A percentile compares a stretch with the other conserved stretches of the same genome.
Evolutionary conservation across 2,797 vertebrate genomes (phyloP).

Genomic region (Melopsittacus undulatus): DNA sequence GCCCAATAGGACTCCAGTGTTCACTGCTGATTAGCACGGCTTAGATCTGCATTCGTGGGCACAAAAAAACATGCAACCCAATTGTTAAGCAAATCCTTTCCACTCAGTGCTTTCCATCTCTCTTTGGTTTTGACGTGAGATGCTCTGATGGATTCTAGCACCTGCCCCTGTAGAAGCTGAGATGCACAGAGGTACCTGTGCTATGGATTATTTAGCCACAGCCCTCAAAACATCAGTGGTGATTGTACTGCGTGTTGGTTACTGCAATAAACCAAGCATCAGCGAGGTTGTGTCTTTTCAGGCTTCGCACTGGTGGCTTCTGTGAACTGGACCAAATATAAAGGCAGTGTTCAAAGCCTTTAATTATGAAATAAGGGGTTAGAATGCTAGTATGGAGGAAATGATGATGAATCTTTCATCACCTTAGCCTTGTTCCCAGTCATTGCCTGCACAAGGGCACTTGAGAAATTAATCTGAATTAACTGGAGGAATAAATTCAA

Average conservation of each 20-base stretch:
- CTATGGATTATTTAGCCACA: background rate
- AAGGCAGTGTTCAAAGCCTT: background rate
- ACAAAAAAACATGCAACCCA: background rate
- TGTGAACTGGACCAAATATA: background rate
- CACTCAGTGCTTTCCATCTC: background rate
- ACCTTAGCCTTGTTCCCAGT: background rate
- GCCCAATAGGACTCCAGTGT: constrained; percentile 21
- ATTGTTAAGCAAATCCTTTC: constrained; percentile 33
- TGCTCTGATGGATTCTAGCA: background rate
- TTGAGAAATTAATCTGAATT: constrained; percentile 60
- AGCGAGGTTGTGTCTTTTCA: background rate
- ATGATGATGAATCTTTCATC: constrained; percentile 15
- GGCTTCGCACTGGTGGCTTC: background rate
- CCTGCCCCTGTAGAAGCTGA: background rate
- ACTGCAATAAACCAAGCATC: background rate
- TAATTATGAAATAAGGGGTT: constrained; percentile 27
- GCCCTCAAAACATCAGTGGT: background rate
- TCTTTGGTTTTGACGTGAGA: background rate
- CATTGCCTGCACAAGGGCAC: background rate
- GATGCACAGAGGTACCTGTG: background rate
- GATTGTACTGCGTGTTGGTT: background rate
- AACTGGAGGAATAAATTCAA: constrained; percentile 32
- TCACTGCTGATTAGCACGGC: constrained; percentile 28
- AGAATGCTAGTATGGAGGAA: background rate
- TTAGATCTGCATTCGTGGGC: constrained; percentile 30